Percentiles rank a stretch among this genome's conserved stretches.
phyloP scores from a whole-genome alignment of 2,797 vertebrate species.

The Lithobates sylvaticus region DNA sequence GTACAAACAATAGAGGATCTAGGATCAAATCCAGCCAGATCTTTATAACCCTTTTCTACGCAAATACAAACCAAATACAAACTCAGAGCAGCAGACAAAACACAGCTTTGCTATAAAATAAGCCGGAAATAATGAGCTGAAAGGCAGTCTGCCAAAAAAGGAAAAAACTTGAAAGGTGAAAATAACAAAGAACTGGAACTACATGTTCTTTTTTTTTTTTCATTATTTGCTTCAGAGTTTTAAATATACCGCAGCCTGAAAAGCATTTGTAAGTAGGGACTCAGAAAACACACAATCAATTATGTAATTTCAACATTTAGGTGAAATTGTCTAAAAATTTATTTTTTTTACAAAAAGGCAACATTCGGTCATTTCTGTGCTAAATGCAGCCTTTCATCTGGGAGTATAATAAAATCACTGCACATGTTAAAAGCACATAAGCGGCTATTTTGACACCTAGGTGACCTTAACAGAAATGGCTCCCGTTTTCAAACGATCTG shows the following conservation, averaged over 20 bases:
- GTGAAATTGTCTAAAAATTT: slow-evolving; percentile 34
- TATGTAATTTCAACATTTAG: slow-evolving; percentile 36
- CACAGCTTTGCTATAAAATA: slow-evolving; percentile 1
- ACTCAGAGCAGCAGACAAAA: not conserved
- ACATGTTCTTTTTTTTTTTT: slow-evolving; percentile 1
- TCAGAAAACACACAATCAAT: slow-evolving; percentile 11
- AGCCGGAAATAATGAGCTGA: slow-evolving; percentile 39
- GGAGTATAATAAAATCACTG: slow-evolving; percentile 9
- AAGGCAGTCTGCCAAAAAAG: slow-evolving; percentile 36
- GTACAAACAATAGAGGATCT: no score
- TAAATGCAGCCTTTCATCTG: slow-evolving; percentile 11
- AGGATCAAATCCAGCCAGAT: not conserved
- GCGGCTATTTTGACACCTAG: not conserved
- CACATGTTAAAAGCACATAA: slow-evolving; percentile 17
- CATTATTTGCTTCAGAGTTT: slow-evolving; percentile 1
- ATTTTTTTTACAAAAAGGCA: not conserved
- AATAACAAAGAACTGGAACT: slow-evolving; percentile 28
- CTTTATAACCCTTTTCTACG: not conserved
- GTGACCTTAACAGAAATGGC: not conserved
- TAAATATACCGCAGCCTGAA: slow-evolving; percentile 23
- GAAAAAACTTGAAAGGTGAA: slow-evolving; percentile 25
- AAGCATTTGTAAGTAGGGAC: not conserved
- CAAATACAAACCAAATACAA: not conserved
- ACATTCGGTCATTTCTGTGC: slow-evolving; percentile 2
- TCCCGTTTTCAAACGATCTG: not conserved